Conservation (phyloP, 2,888 invertebrate species). For the Tipula unca region DNA sequence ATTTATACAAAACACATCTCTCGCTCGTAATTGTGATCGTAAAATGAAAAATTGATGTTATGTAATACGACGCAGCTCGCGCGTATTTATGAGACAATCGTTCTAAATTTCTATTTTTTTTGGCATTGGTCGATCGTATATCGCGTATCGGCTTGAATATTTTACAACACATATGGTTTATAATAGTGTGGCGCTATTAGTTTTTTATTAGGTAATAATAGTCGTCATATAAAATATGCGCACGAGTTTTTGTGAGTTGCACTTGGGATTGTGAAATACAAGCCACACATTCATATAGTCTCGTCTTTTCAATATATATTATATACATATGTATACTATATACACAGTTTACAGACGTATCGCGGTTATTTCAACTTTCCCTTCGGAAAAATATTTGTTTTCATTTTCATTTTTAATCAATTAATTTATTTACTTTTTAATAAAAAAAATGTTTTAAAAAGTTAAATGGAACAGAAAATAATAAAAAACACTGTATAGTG, state of each 20-base stretch:
- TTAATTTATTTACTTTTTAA: neutral
- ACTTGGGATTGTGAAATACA: neutral
- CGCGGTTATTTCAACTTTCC: neutral
- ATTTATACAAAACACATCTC: neutral
- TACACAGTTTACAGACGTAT: neutral
- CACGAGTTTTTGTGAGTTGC: neutral
- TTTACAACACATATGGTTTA: neutral
- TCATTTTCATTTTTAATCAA: slow-evolving; percentile 14
- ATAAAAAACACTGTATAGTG: neutral
- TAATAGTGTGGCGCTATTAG: neutral
- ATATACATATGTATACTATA: neutral
- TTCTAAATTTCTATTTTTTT: neutral
- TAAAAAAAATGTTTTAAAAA: neutral
- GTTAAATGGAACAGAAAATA: neutral
- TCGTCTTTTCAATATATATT: neutral
- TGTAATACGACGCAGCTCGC: neutral
- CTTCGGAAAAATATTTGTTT: slow-evolving; percentile 3
- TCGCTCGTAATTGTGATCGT: neutral
- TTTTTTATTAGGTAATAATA: neutral
- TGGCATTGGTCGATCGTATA: neutral
- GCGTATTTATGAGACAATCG: neutral
- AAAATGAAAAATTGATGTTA: neutral
- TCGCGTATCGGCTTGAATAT: neutral
- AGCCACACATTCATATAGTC: neutral
- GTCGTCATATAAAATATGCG: neutral